These are phyloP conservation scores for Cepaea hortensis DNA, from an alignment of 2,888 invertebrate genomes.

Conservation along the genomic window DNA sequence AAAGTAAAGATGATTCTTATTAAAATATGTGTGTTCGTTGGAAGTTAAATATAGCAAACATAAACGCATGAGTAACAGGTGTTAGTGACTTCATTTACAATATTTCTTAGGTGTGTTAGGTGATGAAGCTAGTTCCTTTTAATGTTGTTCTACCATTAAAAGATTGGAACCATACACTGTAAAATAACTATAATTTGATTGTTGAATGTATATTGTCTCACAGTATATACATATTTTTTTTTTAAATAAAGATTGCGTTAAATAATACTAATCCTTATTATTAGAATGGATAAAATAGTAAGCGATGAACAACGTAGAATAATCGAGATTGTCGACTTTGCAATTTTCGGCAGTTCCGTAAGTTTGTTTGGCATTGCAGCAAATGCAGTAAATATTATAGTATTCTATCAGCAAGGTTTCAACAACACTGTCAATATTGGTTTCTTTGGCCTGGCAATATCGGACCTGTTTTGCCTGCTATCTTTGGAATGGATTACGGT, in stretches of 20 bases:
- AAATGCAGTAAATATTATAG: background rate
- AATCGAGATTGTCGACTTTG: slow-evolving; percentile 7
- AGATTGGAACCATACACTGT: background rate
- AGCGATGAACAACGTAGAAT: slow-evolving; percentile 8
- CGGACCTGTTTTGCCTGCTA: slow-evolving; percentile 2
- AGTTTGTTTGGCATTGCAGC: slow-evolving; percentile 12
- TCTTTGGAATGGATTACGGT: slow-evolving; percentile 16
- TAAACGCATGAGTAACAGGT: no score
- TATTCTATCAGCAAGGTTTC: slow-evolving; percentile 13
- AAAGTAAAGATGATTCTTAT: no score
- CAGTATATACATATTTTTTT: background rate
- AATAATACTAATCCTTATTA: background rate
- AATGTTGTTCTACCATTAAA: background rate
- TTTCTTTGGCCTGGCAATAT: slow-evolving; percentile 5
- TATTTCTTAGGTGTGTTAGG: background rate
- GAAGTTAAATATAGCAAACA: no score
- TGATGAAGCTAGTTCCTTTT: background rate
- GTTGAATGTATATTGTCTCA: background rate
- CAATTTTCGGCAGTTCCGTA: background rate
- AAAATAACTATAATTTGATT: background rate
- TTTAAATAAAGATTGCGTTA: background rate
- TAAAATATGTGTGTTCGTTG: no score
- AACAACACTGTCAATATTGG: slow-evolving; percentile 19
- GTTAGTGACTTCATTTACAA: background rate
- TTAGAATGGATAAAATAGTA: background rate